Conservation (phyloP, 2,797 vertebrate genomes). For the Schizopygopsis pylzovi region DNA sequence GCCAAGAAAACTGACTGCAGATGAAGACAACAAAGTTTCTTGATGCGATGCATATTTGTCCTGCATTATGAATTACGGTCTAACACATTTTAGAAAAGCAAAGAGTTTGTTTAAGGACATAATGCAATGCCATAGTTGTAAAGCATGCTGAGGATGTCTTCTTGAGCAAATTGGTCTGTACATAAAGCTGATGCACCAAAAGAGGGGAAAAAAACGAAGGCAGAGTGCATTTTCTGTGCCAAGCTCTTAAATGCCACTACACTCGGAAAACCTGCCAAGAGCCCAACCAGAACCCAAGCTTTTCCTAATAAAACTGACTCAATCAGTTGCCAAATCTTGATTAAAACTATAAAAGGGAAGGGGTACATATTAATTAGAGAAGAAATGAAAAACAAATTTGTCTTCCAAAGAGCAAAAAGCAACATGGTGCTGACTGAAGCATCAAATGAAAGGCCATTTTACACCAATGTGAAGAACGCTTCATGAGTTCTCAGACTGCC, state of each 20-base stretch:
- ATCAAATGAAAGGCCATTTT: background rate
- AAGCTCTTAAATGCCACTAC: conserved; percentile 44
- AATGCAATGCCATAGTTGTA: background rate
- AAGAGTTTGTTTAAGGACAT: background rate
- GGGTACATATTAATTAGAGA: conserved; percentile 25
- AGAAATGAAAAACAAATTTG: background rate
- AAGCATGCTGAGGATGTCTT: background rate
- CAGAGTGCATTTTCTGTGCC: conserved; percentile 46
- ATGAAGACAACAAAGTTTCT: background rate
- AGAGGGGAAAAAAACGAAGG: background rate
- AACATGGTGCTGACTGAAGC: background rate
- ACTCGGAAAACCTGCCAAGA: conserved; percentile 19
- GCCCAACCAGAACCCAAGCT: background rate
- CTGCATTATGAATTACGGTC: background rate
- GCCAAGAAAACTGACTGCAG: background rate
- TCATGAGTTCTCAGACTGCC: background rate
- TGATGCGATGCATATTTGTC: background rate
- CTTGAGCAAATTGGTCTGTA: background rate
- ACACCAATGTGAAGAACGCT: background rate
- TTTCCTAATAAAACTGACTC: conserved; percentile 4
- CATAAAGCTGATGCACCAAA: conserved; percentile 41
- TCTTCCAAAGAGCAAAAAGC: background rate
- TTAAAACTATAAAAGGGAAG: background rate
- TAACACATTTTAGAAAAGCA: background rate
- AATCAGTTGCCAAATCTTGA: background rate